A percentile compares a stretch with the other conserved stretches of the same genome.
These are phyloP conservation scores for Numenius arquata DNA, from an alignment of 2,113 vertebrate genomes.

Conservation along the genomic window DNA sequence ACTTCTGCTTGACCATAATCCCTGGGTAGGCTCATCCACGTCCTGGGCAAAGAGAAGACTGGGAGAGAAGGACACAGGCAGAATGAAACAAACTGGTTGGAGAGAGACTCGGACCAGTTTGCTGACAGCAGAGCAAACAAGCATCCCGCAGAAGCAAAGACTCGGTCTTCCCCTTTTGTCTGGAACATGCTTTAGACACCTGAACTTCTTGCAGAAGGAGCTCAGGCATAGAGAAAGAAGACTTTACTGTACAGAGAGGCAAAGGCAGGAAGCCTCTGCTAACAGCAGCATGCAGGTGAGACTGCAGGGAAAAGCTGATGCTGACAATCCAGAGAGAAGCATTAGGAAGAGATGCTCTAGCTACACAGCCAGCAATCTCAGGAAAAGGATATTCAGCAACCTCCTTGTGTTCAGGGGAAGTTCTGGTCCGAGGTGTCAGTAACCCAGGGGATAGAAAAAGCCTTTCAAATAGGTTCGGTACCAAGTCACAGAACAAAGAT, in stretches of 20 bases:
- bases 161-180: background rate
- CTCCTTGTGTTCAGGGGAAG: fast-evolving
- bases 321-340: background rate
- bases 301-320: background rate
- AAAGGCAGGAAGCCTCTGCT: background rate
- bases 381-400: background rate
- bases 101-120: background rate
- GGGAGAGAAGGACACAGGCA: background rate
- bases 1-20: background rate
- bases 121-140: background rate
- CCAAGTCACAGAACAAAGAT: background rate
- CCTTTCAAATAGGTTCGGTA: background rate
- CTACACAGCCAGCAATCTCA: background rate
- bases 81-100: background rate
- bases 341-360: background rate
- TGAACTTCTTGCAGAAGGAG: background rate
- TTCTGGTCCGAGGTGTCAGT: background rate
- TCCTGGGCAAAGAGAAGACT: background rate
- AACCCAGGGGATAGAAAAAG: background rate
- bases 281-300: background rate
- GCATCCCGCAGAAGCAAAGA: background rate
- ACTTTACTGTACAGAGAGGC: background rate
- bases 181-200: background rate
- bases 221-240: background rate
- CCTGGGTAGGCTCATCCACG: background rate